These are phyloP conservation scores for Anser brachyrhynchus DNA, from an alignment of 2,113 vertebrate genomes.

Conservation along the genomic window DNA sequence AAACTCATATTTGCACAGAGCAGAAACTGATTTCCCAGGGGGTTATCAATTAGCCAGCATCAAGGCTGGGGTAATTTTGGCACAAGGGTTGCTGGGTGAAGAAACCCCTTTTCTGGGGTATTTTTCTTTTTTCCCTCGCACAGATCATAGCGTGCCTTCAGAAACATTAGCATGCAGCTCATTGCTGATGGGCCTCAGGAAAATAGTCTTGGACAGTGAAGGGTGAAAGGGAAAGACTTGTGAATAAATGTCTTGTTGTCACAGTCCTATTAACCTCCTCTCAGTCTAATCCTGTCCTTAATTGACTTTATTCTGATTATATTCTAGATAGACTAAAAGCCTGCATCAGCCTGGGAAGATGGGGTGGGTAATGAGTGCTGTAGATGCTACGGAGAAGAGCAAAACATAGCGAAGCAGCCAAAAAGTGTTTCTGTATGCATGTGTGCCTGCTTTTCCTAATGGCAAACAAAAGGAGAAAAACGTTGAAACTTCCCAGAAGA, in stretches of 20 bases:
- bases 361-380: neutral
- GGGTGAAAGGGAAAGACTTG: neutral
- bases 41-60: neutral
- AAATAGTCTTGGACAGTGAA: constrained; percentile 10
- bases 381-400: neutral
- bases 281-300: constrained; percentile 33
- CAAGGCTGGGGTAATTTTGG: neutral
- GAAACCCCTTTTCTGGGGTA: neutral
- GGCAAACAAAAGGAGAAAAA: neutral
- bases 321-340: neutral
- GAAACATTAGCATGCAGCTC: neutral
- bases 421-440: too few species aligned
- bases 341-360: neutral
- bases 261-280: constrained; percentile 32
- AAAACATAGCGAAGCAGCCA: neutral
- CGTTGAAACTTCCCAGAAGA: neutral
- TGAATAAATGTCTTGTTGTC: constrained; percentile 14
- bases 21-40: neutral
- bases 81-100: accelerated
- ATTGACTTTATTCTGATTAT: constrained; percentile 52
- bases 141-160: neutral
- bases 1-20: neutral
- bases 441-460: accelerated
- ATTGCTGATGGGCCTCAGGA: neutral
- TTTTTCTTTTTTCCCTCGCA: neutral